phyloP scores from a whole-genome alignment of 2,888 invertebrate species.

The Gastrophysa polygoni region DNA sequence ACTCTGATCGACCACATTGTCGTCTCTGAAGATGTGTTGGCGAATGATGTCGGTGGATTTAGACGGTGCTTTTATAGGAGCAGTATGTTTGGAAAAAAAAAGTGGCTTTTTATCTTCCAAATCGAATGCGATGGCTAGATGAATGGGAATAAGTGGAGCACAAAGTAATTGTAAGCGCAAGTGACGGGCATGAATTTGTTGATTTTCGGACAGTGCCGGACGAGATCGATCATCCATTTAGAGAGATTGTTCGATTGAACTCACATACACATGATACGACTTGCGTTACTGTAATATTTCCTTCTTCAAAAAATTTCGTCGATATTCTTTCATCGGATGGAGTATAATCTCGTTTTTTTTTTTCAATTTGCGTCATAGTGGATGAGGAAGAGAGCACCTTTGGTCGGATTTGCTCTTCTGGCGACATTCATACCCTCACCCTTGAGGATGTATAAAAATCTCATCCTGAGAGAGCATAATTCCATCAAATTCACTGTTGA shows the following conservation, averaged over 20 bases:
- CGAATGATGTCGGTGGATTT: constrained; percentile 39
- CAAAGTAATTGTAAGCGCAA: constrained; percentile 55
- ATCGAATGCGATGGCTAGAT: constrained; percentile 41
- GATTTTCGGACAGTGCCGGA: constrained; percentile 35
- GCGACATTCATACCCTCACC: no score
- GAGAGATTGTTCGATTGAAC: background rate
- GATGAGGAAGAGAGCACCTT: no score
- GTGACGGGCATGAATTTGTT: constrained; percentile 49
- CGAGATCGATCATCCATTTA: background rate
- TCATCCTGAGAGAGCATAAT: no score
- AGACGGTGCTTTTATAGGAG: constrained; percentile 43
- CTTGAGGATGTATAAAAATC: no score
- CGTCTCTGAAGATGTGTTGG: constrained; percentile 7
- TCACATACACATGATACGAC: no score
- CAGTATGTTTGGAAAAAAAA: constrained; percentile 30
- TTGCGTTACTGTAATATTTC: no score
- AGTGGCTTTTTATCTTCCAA: constrained; percentile 38
- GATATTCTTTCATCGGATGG: no score
- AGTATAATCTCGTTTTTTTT: no score
- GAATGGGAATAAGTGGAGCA: constrained; percentile 58
- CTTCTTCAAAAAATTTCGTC: no score
- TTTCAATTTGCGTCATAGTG: no score
- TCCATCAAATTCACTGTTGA: no score
- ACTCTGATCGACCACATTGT: constrained; percentile 28
- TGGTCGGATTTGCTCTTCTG: no score